A percentile compares a stretch with the other conserved stretches of the same genome.
Evolutionary conservation across 1,140 invertebrate genomes (phyloP).

Genomic region (Drosophila miranda): DNA sequence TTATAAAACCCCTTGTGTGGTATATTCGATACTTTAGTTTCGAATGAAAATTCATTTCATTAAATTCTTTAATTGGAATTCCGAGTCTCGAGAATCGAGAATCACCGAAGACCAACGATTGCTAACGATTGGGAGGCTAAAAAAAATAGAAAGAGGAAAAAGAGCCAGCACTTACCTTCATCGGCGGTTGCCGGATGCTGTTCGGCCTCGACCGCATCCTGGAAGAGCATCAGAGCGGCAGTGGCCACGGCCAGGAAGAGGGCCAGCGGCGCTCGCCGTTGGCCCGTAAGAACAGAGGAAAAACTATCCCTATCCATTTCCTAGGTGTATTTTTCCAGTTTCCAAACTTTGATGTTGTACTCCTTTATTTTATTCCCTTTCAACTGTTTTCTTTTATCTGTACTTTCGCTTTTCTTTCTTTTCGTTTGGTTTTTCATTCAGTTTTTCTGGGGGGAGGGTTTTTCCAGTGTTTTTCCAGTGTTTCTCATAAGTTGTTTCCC

Average conservation of each 20-base stretch:
- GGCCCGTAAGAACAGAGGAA: constrained; percentile 1
- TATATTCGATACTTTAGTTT: constrained; percentile 4
- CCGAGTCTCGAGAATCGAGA: background rate
- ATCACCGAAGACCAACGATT: too few species aligned
- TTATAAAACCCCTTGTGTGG: constrained; percentile 15
- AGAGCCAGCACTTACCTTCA: constrained; percentile 61
- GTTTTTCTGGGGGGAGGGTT: constrained; percentile 23
- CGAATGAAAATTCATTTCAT: constrained; percentile 5
- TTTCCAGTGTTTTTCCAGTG: constrained; percentile 11
- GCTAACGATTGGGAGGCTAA: too few species aligned
- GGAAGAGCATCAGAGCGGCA: constrained; percentile 9
- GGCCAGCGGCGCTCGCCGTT: constrained; percentile 2
- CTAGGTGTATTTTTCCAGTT: background rate
- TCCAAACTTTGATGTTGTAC: constrained; percentile 11
- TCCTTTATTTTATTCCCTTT: constrained; percentile 8
- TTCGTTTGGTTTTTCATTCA: constrained; percentile 14
- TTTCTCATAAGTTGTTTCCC: constrained; percentile 68
- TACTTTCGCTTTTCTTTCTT: constrained; percentile 3
- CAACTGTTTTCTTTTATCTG: constrained; percentile 25
- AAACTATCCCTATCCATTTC: constrained; percentile 45
- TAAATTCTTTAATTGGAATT: constrained; percentile 32
- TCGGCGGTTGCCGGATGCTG: constrained; percentile 75
- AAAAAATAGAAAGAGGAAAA: too few species aligned
- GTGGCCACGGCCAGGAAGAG: constrained; percentile 21
- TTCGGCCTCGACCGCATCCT: constrained; percentile 33